Evolutionary conservation across 2,797 vertebrate species (phyloP), one percentile per base, ranked within the genome.

Genomic region (Ctenosaura bakeri): DNA sequence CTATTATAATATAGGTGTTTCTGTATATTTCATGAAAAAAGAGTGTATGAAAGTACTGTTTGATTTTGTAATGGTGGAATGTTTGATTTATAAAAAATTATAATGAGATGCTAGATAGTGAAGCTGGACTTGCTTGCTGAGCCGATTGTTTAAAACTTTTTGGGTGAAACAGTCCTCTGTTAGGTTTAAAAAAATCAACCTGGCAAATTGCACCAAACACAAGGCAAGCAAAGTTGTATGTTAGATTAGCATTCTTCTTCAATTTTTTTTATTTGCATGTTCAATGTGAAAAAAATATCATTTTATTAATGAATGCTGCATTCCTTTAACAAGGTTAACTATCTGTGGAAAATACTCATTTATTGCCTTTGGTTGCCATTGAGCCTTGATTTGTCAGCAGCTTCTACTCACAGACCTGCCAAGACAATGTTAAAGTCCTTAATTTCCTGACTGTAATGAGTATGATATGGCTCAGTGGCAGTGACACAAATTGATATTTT

Each of bases 401-500:
- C 69, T 78, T 93, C 87, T 50, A 35, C 83, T 93, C 56, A 35
- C 87, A 71, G 90, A 59, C 24, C 73, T 91, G 76, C 56, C 93
- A 77, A 84, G 29, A 81, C 73, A 87, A 2, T 14, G 89, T 83
- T 89, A 22, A 73, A 85, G n/a, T 91, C 83, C 71, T 83, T 80
- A 85, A 73, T 93, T 95, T 93, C 85, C 83, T 42, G 59, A 86
- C 50, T 81, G 69, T 87, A 91, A 88, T 89, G 86, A 90, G 86
- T 91, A n/a, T 76, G 46, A 64, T 91, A 38, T 78, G 56, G 50
- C 89, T 83, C 79, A 73, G 52, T 89, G 90, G 85, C 92, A 91
- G 88, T 86, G 90, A 89, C 59, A 90, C 78, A 83, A 83, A 90
- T 69, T 79, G 91, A 90, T 93, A 93, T 91, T 86, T 92, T 46